These are phyloP conservation scores for Sussaba pulchella DNA, from an alignment of 2,888 invertebrate genomes.

Conservation along the genomic window DNA sequence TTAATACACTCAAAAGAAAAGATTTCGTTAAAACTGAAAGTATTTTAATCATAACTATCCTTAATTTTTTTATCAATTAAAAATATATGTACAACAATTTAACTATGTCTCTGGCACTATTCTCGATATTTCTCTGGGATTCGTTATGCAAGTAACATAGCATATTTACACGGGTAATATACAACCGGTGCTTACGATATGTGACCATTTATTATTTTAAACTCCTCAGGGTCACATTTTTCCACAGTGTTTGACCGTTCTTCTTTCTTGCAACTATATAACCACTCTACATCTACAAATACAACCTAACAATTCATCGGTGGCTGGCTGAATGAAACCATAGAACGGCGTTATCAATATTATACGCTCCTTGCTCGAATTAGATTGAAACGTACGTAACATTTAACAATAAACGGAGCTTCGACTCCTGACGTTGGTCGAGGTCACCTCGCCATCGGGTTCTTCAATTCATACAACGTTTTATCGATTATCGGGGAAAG, in stretches of 20 bases:
- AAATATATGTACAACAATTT: no score
- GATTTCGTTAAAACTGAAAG: no score
- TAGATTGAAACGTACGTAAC: neutral
- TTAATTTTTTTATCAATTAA: no score
- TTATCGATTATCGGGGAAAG: constrained; percentile 54
- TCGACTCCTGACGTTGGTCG: constrained; percentile 36
- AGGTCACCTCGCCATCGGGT: constrained; percentile 43
- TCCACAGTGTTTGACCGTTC: neutral
- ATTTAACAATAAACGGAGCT: neutral
- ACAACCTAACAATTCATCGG: neutral
- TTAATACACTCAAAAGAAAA: neutral
- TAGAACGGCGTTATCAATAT: constrained; percentile 1
- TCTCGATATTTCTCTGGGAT: neutral
- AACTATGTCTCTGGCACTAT: neutral
- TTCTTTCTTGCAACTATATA: neutral
- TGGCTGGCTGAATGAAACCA: constrained; percentile 3
- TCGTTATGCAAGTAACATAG: neutral
- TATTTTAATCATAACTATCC: no score
- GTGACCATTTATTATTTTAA: no score
- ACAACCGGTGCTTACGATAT: neutral
- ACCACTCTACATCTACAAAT: no score
- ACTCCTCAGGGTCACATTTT: neutral
- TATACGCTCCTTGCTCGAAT: neutral
- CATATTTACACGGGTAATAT: neutral
- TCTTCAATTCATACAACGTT: constrained; percentile 34